phyloP scores from a whole-genome alignment of 2,888 invertebrate species.

The Autographa gamma region DNA sequence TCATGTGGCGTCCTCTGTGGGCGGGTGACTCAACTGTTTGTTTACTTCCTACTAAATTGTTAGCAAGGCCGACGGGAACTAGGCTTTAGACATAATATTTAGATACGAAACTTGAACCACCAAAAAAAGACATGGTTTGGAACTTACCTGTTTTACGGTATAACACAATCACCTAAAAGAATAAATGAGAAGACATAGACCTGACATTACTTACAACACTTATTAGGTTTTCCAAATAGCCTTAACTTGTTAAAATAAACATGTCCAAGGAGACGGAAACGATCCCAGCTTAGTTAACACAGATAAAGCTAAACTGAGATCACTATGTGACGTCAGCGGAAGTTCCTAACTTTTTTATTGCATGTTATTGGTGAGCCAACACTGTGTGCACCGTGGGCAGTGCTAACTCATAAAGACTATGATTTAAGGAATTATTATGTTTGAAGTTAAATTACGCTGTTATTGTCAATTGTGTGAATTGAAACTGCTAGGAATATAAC shows the following conservation, averaged over 20 bases:
- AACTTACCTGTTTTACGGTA: too few species aligned
- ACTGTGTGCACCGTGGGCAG: constrained; percentile 46
- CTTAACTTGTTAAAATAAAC: constrained; percentile 32
- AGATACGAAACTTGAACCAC: too few species aligned
- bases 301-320: constrained; percentile 55
- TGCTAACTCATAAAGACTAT: constrained; percentile 24
- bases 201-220: background rate
- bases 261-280: constrained; percentile 54
- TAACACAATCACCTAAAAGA: too few species aligned
- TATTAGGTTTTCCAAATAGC: constrained; percentile 9
- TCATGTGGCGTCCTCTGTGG: constrained; percentile 21
- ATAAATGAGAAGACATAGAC: too few species aligned
- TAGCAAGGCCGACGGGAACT: constrained; percentile 17
- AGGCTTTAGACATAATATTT: background rate
- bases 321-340: constrained; percentile 56
- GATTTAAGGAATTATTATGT: constrained; percentile 46
- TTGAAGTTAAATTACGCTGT: constrained; percentile 21
- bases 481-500: background rate
- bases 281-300: constrained; percentile 48
- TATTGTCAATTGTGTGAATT: constrained; percentile 4
- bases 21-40: constrained; percentile 45
- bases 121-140: too few species aligned
- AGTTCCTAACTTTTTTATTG: constrained; percentile 47
- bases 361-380: constrained; percentile 51
- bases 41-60: constrained; percentile 17